A percentile compares a stretch with the other conserved stretches of the same genome.
Conservation (phyloP, 2,113 vertebrate genomes). For the Scomber colias region DNA sequence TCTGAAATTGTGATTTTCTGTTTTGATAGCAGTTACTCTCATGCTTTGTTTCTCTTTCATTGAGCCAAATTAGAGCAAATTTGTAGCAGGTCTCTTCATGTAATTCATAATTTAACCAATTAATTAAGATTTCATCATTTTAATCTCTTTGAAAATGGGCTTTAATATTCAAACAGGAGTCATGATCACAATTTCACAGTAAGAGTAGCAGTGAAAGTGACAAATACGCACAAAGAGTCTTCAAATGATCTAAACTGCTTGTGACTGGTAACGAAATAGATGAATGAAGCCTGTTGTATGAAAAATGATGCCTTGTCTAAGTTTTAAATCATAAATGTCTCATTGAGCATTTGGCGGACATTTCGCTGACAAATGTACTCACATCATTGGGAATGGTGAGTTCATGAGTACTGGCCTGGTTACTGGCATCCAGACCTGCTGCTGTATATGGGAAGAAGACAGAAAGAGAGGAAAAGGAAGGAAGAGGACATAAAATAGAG, state of each 20-base stretch:
- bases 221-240: neutral
- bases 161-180: neutral
- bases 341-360: neutral
- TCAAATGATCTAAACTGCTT: neutral
- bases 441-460: constrained; percentile 74
- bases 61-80: neutral
- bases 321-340: neutral
- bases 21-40: neutral
- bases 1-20: neutral
- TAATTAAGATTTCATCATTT: neutral
- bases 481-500: constrained; percentile 75
- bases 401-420: constrained; percentile 98
- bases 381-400: constrained; percentile 99
- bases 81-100: too few species aligned
- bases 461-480: constrained; percentile 53
- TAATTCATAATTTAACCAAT: neutral
- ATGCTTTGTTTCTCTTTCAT: neutral
- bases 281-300: too few species aligned
- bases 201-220: neutral
- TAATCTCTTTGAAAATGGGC: neutral
- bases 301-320: neutral
- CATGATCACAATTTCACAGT: neutral
- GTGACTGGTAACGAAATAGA: too few species aligned
- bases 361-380: constrained; percentile 83
- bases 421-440: constrained; percentile 97